Conservation (phyloP, 2,888 invertebrate species). For the Lithodes maja region DNA sequence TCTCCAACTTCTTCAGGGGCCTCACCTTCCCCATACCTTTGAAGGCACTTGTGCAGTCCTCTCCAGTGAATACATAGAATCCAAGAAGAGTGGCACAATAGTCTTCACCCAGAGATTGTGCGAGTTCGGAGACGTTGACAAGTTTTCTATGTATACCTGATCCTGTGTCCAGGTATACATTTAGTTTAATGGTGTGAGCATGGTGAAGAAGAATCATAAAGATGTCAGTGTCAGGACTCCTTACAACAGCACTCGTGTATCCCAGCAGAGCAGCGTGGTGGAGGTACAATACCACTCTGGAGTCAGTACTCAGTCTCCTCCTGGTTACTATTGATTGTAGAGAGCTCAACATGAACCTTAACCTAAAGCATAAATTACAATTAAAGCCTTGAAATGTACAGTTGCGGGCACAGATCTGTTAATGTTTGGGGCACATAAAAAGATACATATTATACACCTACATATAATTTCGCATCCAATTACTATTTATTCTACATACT, state of each 20-base stretch:
- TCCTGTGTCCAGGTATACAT: neutral
- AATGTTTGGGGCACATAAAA: too few species aligned
- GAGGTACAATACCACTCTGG: conserved; percentile 5
- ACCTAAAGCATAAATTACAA: neutral
- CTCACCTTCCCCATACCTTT: conserved; percentile 17
- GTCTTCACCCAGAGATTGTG: conserved; percentile 12
- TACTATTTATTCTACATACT: too few species aligned
- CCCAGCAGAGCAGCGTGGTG: neutral
- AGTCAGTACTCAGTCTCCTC: conserved; percentile 6
- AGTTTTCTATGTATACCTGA: neutral
- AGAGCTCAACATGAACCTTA: conserved; percentile 17
- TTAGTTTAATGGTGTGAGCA: neutral
- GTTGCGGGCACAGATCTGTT: neutral
- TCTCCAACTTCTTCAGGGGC: conserved; percentile 16
- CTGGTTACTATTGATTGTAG: neutral
- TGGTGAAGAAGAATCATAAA: conserved; percentile 14
- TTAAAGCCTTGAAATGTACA: neutral
- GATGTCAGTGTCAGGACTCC: conserved; percentile 14
- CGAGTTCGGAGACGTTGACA: conserved; percentile 1
- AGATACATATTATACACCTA: too few species aligned
- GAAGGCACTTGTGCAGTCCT: conserved; percentile 26
- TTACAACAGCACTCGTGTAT: conserved; percentile 1
- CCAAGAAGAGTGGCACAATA: conserved; percentile 7
- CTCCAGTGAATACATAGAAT: conserved; percentile 3
- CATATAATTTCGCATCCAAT: too few species aligned